Evolutionary conservation across 2,797 vertebrate species (phyloP), one percentile per base, ranked within the genome.

Genomic region (Cyclura pinguis): DNA sequence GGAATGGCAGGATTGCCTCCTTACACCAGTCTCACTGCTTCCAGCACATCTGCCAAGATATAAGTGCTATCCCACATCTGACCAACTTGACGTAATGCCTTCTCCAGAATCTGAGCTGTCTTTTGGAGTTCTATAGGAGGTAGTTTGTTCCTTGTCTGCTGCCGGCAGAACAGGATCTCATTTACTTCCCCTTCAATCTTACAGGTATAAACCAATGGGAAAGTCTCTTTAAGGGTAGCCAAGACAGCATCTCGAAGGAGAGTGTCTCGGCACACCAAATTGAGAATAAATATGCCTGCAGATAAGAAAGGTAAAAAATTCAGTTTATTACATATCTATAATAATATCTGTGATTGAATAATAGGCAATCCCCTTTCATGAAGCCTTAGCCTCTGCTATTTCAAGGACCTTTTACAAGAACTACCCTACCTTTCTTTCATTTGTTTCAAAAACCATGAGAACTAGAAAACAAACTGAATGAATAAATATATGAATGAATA

Each of bases 161-260:
- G 92, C 88, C 96, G 97, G 93, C 98, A 99, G 86, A 99, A 98
- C 1, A 99, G 97, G 86, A 99, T 98, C 96, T 99, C 98, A 0
- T 99, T 99, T 88, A 99, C 98, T 88, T 99, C 98, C 1, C 97
- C 98, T 67, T 98, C 97, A 0, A 99, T 99, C 85, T 85, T 96
- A 86, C 97, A 96, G 0, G 96, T 92, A 2, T 98, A 98, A 81
- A 99, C 97, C 50, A 97, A 93, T 0, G 97, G 97, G 83, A 98
- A 98, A 29, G 95, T 91, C 0, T 92, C 95, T 92, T 93, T 96
- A 88, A 98, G 97, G 27, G 93, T 64, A 4, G 92, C 93, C 94
- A 98, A 91, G 92, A 99, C 98, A 0, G 96, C 97, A 3, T 97
- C 97, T 96, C 98, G 98, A 92, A 99, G 95, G 80, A 0, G 91